These are phyloP conservation scores for Lophotis ruficrista DNA, from an alignment of 2,113 vertebrate genomes.

Conservation along the genomic window DNA sequence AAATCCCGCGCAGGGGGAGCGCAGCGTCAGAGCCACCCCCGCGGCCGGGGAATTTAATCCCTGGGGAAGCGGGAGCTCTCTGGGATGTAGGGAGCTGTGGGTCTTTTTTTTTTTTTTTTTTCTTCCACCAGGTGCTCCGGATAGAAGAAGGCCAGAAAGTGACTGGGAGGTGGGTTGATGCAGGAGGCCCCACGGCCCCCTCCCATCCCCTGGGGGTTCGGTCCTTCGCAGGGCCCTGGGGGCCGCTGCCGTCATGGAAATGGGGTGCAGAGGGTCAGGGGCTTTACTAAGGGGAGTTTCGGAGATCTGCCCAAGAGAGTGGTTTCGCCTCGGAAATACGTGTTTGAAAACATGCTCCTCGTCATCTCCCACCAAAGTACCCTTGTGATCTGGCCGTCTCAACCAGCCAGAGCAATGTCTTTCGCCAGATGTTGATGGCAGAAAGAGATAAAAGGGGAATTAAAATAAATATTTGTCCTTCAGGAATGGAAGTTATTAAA, in stretches of 20 bases:
- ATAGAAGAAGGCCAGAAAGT: not conserved
- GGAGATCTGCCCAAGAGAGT: not conserved
- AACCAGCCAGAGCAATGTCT: not conserved
- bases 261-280: not conserved
- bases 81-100: accelerated
- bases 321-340: not conserved
- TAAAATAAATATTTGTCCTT: constrained; percentile 42
- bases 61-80: not conserved
- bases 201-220: not conserved
- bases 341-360: not conserved
- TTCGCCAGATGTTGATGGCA: not conserved
- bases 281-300: not conserved
- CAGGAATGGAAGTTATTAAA: constrained; percentile 53
- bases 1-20: accelerated
- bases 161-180: not conserved
- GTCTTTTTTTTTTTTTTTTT: too few relatives aligned
- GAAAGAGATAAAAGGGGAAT: constrained; percentile 29
- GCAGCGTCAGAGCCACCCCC: accelerated
- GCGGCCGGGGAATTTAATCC: not conserved
- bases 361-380: not conserved
- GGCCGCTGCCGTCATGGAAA: accelerated
- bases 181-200: not conserved
- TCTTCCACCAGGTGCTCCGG: accelerated
- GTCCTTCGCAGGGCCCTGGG: not conserved
- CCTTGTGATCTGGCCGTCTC: not conserved